A percentile compares a stretch with the other conserved stretches of the same genome.
Conservation (phyloP, 2,797 vertebrate genomes). For the Fringilla coelebs region DNA sequence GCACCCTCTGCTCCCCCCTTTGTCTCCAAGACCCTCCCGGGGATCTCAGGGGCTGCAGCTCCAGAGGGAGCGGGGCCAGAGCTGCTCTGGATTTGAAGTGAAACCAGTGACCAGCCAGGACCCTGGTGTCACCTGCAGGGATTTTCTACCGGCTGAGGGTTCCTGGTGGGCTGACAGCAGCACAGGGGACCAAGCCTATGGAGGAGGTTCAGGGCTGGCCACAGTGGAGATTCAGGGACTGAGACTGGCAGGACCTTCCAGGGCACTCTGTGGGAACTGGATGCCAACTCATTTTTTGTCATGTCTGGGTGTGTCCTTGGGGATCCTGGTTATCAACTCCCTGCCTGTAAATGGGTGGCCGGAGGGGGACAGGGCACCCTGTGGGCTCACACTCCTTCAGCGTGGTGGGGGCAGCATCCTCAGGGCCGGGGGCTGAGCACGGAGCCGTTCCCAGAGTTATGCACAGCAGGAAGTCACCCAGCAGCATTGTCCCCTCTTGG, state of each 20-base stretch:
- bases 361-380: neutral
- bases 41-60: neutral
- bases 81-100: neutral
- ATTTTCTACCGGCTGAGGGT: neutral
- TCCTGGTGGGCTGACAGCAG: neutral
- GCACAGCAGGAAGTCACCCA: neutral
- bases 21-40: neutral
- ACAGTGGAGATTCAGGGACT: rapidly evolving
- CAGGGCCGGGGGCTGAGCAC: neutral
- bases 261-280: neutral
- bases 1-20: neutral
- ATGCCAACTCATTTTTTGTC: neutral
- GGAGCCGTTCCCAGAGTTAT: rapidly evolving
- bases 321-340: neutral
- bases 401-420: neutral
- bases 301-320: neutral
- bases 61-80: neutral
- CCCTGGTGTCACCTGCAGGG: neutral
- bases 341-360: neutral
- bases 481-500: neutral
- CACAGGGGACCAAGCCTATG: neutral
- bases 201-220: neutral
- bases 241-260: neutral
- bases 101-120: neutral
- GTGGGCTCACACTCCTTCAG: neutral